Evolutionary conservation across 37 sponge, comb jelly and placozoan genomes (phyloP).

Genomic region (Crambe crambe): DNA sequence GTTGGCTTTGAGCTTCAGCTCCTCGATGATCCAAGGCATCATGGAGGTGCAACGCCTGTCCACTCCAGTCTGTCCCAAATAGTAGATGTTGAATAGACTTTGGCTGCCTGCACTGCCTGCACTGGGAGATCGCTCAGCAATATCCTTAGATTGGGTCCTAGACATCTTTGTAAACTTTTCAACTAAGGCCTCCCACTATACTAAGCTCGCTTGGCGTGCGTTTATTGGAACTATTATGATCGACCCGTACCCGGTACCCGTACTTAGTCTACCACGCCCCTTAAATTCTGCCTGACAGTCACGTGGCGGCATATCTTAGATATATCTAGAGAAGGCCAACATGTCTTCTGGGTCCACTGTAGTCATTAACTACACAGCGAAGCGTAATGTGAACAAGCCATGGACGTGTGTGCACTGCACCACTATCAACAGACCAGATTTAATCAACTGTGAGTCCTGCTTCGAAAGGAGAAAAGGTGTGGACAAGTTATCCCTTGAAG

Average conservation of each 20-base stretch:
- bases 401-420: slow-evolving; percentile 56
- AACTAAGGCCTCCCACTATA: too few relatives aligned
- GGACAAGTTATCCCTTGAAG: neutral
- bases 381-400: neutral
- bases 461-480: slow-evolving; percentile 6
- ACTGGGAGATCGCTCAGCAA: neutral
- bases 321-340: too few relatives aligned
- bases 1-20: slow-evolving; percentile 47
- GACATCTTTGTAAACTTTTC: too few relatives aligned
- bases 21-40: slow-evolving; percentile 80
- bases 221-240: neutral
- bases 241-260: too few relatives aligned
- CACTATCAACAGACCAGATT: slow-evolving; percentile 13
- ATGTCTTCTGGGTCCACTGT: too few relatives aligned
- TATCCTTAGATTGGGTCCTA: neutral
- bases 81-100: slow-evolving; percentile 61
- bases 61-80: slow-evolving; percentile 54
- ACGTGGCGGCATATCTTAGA: too few relatives aligned
- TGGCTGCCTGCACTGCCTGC: slow-evolving; percentile 1
- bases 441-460: slow-evolving; percentile 33
- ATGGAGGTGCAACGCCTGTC: slow-evolving; percentile 52
- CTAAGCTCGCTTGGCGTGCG: neutral
- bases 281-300: too few relatives aligned
- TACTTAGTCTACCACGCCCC: too few relatives aligned
- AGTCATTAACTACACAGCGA: slow-evolving; percentile 8